phyloP scores from a whole-genome alignment of 2,888 invertebrate species.

The Drosophila antonietae region DNA sequence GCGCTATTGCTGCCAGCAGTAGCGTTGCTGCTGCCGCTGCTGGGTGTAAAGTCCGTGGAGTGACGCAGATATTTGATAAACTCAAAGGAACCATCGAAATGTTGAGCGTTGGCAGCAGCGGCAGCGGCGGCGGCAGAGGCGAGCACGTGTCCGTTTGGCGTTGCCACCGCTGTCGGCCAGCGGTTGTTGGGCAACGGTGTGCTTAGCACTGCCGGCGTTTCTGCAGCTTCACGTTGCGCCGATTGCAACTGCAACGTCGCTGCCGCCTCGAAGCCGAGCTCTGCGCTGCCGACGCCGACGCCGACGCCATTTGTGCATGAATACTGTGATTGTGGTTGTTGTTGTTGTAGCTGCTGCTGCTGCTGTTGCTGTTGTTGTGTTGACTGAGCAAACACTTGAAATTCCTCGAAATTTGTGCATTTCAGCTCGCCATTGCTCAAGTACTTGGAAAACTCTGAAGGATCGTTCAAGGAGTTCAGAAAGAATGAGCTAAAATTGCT shows the following conservation, averaged over 20 bases:
- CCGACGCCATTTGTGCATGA: constrained; percentile 68
- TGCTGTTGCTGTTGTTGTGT: constrained; percentile 47
- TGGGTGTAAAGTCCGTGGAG: constrained; percentile 80
- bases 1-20: constrained; percentile 10
- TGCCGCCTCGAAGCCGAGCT: constrained; percentile 55
- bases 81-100: constrained; percentile 84
- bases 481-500: constrained; percentile 85
- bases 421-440: constrained; percentile 84
- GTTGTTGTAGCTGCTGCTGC: constrained; percentile 45
- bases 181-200: constrained; percentile 65
- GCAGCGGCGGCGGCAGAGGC: constrained; percentile 32
- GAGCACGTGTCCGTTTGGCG: constrained; percentile 63
- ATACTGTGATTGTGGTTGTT: constrained; percentile 68
- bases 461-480: constrained; percentile 84
- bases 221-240: constrained; percentile 39
- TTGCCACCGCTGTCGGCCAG: constrained; percentile 75
- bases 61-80: constrained; percentile 84
- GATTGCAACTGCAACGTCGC: constrained; percentile 30
- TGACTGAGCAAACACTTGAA: constrained; percentile 80
- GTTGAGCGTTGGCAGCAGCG: constrained; percentile 62
- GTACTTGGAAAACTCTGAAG: constrained; percentile 85
- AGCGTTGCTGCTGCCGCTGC: constrained; percentile 32
- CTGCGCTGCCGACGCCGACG: constrained; percentile 32
- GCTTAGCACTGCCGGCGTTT: constrained; percentile 40
- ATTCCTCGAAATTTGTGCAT: constrained; percentile 83